Base-by-base conservation (phyloP, 2,888 invertebrate species). In the Pollenia angustigena region DNA sequence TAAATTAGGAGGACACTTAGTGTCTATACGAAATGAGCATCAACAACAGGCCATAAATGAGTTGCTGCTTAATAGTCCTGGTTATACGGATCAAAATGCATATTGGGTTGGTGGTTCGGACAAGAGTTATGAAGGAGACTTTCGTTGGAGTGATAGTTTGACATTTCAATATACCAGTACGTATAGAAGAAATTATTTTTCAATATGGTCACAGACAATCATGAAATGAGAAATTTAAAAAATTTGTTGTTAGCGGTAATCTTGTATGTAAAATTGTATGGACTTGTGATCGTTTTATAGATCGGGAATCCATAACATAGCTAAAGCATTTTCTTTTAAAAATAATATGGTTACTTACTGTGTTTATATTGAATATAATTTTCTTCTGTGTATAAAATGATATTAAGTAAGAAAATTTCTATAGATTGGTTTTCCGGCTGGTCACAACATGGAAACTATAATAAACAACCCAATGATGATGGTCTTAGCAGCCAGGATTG, bases 51-150 rank as follows among this genome's bases (percentile, higher is more conserved):
- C 95, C 46, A 93, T 96, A 90, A 95, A 96, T 92, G 94, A 94
- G 89, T 92, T 96, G 87, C 93, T 96, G 54, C 92, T 95, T 69
- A 94, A 95, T 91, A 95, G 96, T 89, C 96, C 96, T 16, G 95
- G 95, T 4, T 95, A 96, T 88, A 94, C 95, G 42, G 95, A 96
- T 76, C 95, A 95, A 88, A 95, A 95, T 90, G 95, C 96, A 12
- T 96, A 96, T 93, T 97, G 97, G 97, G 96, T 97, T 60, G 97
- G 97, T 46, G 97, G 96, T 1, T 96, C 96, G 0, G 97, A 97
- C 91, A 94, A 95, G 88, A 94, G 95, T 60, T 95, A 96, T 90
- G 97, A 97, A 91, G 96, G 97, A 48, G 96, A 97, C 92, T 97
- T 96, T 93, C 95, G 95, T 79, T 97, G 97, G 97, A 95, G 96